Conservation (phyloP, 2,888 invertebrate species). For the Cerceris rybyensis region DNA sequence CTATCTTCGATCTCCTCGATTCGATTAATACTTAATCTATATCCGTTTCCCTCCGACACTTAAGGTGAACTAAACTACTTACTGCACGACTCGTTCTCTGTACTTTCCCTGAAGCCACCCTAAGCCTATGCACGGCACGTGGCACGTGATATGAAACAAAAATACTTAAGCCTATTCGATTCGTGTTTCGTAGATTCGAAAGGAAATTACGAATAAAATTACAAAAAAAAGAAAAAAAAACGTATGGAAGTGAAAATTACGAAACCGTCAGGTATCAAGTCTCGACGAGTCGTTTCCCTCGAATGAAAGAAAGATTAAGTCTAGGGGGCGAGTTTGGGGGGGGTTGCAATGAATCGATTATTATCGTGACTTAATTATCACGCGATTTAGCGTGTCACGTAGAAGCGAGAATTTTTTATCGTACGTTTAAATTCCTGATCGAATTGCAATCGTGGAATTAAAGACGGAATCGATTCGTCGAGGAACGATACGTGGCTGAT, state of each 20-base stretch:
- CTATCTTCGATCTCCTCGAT: conserved; percentile 33
- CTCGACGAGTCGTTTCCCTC: conserved; percentile 9
- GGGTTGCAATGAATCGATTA: too few relatives aligned
- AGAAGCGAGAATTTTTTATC: too few relatives aligned
- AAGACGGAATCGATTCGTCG: conserved; percentile 14
- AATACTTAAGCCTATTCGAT: conserved; percentile 72
- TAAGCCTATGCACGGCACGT: conserved; percentile 77
- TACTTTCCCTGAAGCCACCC: conserved; percentile 73
- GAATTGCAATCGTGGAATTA: not conserved
- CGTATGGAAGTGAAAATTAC: not conserved
- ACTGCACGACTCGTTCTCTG: conserved; percentile 37
- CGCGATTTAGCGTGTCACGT: too few relatives aligned
- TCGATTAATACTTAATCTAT: not conserved
- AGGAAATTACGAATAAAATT: conserved; percentile 4
- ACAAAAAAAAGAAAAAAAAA: conserved; percentile 10
- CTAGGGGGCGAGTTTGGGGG: too few relatives aligned
- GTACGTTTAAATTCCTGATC: not conserved
- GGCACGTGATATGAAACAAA: conserved; percentile 78
- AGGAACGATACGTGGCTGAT: conserved; percentile 19
- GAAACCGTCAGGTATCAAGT: conserved; percentile 10
- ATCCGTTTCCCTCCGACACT: conserved; percentile 1
- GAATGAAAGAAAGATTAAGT: not conserved
- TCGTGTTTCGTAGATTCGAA: conserved; percentile 73
- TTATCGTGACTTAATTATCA: too few relatives aligned
- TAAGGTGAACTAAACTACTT: conserved; percentile 37